Evolutionary conservation across 1,140 invertebrate species (phyloP).

Genomic region (Phymorhynchus buccinoides): DNA sequence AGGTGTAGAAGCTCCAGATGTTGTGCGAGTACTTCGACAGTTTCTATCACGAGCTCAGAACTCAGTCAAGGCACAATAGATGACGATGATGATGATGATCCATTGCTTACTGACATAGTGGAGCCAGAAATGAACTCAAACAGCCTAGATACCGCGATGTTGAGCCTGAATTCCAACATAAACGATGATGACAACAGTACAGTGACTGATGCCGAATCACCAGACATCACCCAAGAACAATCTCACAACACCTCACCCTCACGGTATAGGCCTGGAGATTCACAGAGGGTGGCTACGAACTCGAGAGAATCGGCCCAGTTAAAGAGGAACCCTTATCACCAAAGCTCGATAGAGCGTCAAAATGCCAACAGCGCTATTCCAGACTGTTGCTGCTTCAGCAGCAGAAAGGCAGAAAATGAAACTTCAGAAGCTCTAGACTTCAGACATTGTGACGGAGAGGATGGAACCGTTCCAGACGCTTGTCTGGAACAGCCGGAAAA

Average conservation of each 20-base stretch:
- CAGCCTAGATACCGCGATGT: background rate
- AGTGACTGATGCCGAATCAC: too few species aligned
- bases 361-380: background rate
- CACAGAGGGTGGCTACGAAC: too few species aligned
- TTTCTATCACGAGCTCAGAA: too few species aligned
- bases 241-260: too few species aligned
- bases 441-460: background rate
- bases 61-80: background rate
- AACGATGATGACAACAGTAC: too few species aligned
- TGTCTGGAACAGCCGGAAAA: background rate
- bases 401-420: background rate
- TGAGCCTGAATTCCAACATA: too few species aligned
- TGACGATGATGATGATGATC: background rate
- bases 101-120: background rate
- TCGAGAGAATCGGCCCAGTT: background rate
- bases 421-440: background rate
- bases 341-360: too few species aligned
- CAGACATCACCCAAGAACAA: too few species aligned
- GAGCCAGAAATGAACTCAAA: background rate
- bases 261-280: too few species aligned
- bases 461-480: background rate
- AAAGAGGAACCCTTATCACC: background rate
- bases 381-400: background rate
- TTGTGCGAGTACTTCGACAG: background rate
- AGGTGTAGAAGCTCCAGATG: slow-evolving; percentile 33